phyloP scores from a whole-genome alignment of 2,113 vertebrate genomes.

The Phaethornis superciliosus region DNA sequence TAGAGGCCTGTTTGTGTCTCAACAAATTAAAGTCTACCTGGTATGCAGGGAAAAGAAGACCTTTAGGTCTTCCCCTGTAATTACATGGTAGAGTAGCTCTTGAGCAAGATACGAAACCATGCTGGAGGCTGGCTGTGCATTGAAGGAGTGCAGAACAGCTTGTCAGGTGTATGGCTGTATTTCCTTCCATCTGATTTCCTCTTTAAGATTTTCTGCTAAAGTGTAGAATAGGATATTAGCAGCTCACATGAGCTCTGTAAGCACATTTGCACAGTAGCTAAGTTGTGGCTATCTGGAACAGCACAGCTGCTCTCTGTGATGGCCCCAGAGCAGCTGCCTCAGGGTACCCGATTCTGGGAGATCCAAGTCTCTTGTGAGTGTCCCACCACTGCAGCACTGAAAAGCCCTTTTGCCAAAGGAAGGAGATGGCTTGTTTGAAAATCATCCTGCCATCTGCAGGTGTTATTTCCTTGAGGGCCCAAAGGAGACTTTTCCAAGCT shows the following conservation, averaged over 20 bases:
- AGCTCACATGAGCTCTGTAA: background rate
- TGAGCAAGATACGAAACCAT: background rate
- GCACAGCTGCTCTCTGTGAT: background rate
- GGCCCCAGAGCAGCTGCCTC: background rate
- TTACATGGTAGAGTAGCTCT: background rate
- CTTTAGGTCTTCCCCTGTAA: background rate
- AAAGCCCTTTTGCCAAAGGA: background rate
- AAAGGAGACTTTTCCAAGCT: background rate
- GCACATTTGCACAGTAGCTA: background rate
- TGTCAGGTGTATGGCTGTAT: background rate
- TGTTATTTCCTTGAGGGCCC: background rate
- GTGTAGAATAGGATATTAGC: background rate
- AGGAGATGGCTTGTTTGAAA: background rate
- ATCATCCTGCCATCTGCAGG: background rate
- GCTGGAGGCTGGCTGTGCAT: background rate
- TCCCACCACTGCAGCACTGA: background rate
- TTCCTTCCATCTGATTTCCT: slow-evolving; percentile 21
- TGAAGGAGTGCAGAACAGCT: background rate
- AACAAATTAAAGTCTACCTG: slow-evolving; percentile 2
- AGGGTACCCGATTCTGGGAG: background rate
- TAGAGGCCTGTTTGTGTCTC: background rate
- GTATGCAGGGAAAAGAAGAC: background rate
- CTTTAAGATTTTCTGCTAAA: background rate
- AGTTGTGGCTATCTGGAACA: background rate
- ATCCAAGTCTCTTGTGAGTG: background rate